A percentile compares a stretch with the other conserved stretches of the same genome.
Conservation (phyloP, 2,113 vertebrate species). For the Anoplopoma fimbria region DNA sequence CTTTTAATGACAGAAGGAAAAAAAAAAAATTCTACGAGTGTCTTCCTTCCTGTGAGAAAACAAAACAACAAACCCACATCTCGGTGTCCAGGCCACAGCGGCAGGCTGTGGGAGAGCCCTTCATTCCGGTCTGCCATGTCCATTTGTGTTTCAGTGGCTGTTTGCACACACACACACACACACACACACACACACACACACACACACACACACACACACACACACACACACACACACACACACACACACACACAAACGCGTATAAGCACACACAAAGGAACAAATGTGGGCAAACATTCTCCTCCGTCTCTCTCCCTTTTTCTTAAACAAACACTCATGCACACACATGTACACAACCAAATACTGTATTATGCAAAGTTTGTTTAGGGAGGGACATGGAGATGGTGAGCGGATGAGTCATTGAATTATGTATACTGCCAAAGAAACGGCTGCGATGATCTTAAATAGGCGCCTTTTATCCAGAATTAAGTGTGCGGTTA, state of each 20-base stretch:
- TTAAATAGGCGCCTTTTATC: constrained; percentile 50
- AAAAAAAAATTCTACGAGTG: constrained; percentile 1
- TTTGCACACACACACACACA: constrained; percentile 42
- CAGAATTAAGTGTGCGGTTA: constrained; percentile 37
- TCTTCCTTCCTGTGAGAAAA: constrained; percentile 23
- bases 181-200: constrained; percentile 19
- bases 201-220: constrained; percentile 19
- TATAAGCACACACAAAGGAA: constrained; percentile 26
- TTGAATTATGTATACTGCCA: constrained; percentile 57
- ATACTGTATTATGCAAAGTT: constrained; percentile 66
- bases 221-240: constrained; percentile 14
- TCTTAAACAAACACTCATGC: constrained; percentile 28
- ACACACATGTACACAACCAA: constrained; percentile 30
- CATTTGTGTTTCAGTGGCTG: constrained; percentile 24
- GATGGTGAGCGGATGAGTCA: constrained; percentile 33
- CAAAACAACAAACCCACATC: constrained; percentile 22
- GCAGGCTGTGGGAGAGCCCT: constrained; percentile 17
- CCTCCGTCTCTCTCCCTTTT: background rate
- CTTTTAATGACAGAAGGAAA: background rate
- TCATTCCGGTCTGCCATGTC: background rate
- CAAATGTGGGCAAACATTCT: constrained; percentile 35
- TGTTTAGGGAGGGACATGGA: constrained; percentile 57
- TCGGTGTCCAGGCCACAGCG: background rate
- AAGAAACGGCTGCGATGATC: constrained; percentile 26
- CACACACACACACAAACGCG: constrained; percentile 18